Percentiles rank a stretch among this genome's conserved stretches.
phyloP scores from a whole-genome alignment of 2,888 invertebrate genomes.

The Gasteruption jaculator region DNA sequence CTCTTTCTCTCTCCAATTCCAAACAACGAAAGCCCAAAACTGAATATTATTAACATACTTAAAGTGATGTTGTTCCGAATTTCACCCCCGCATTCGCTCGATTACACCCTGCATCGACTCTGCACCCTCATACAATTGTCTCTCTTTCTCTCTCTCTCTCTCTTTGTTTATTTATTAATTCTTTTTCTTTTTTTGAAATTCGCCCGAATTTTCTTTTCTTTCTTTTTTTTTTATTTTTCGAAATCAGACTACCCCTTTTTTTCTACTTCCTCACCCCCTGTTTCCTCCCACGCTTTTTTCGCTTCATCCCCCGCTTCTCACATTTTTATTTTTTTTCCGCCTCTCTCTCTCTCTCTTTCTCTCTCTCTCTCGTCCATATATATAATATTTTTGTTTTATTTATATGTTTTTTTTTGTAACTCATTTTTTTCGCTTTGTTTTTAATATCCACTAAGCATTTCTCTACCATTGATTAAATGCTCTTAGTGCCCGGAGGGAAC shows the following conservation, averaged over 20 bases:
- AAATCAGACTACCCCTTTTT: slow-evolving; percentile 15
- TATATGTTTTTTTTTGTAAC: slow-evolving; percentile 8
- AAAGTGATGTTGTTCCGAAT: too few relatives aligned
- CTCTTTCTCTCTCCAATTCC: too few relatives aligned
- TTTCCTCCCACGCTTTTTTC: slow-evolving; percentile 7
- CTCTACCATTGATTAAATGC: slow-evolving; percentile 48
- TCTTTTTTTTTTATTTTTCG: slow-evolving; percentile 14
- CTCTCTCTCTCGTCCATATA: slow-evolving; percentile 8
- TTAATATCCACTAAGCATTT: slow-evolving; percentile 40
- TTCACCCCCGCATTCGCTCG: too few relatives aligned
- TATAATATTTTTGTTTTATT: slow-evolving; percentile 3
- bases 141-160: slow-evolving; percentile 19
- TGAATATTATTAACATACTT: too few relatives aligned
- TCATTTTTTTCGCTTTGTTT: slow-evolving; percentile 10
- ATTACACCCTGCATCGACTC: too few relatives aligned
- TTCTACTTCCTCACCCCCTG: slow-evolving; percentile 5
- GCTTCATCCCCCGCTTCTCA: slow-evolving; percentile 4
- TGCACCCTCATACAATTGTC: too few relatives aligned
- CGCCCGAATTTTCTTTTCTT: slow-evolving; percentile 10
- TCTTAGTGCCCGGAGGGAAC: slow-evolving; percentile 40
- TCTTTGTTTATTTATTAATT: slow-evolving; percentile 26
- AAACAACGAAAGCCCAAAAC: too few relatives aligned
- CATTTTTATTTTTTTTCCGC: slow-evolving; percentile 5
- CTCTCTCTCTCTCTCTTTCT: slow-evolving; percentile 9
- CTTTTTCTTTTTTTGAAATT: slow-evolving; percentile 21